A percentile compares a stretch with the other conserved stretches of the same genome.
Evolutionary conservation across 2,113 vertebrate species (phyloP).

Genomic region (Pedetes capensis): DNA sequence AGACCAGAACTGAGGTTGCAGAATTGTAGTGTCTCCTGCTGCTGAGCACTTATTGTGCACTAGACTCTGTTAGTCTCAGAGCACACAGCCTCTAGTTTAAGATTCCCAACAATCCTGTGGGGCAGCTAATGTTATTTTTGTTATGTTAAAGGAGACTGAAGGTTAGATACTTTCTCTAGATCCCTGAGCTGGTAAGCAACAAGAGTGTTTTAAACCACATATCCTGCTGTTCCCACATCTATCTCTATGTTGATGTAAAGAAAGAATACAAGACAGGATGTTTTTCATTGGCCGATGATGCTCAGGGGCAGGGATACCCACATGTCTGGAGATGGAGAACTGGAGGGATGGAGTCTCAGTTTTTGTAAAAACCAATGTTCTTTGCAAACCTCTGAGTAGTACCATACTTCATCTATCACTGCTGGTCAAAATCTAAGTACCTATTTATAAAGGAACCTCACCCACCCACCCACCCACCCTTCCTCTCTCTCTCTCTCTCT

Average conservation of each 20-base stretch:
- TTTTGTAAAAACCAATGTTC: neutral
- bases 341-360: neutral
- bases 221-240: neutral
- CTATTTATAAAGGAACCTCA: neutral
- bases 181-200: neutral
- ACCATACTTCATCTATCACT: fast-evolving
- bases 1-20: neutral
- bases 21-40: fast-evolving
- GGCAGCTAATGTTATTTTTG: neutral
- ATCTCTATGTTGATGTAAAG: neutral
- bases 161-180: neutral
- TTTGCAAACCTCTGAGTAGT: neutral
- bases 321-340: neutral
- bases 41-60: neutral
- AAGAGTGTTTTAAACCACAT: neutral
- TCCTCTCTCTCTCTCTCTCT: too few relatives aligned
- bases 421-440: neutral
- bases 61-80: neutral
- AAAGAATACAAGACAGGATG: neutral
- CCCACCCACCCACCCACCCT: too few relatives aligned
- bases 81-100: neutral
- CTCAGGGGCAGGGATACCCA: neutral
- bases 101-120: neutral
- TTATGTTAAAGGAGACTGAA: neutral
- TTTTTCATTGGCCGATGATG: neutral